phyloP scores from a whole-genome alignment of 2,888 invertebrate species.

The Trileptium ribeirensis region DNA sequence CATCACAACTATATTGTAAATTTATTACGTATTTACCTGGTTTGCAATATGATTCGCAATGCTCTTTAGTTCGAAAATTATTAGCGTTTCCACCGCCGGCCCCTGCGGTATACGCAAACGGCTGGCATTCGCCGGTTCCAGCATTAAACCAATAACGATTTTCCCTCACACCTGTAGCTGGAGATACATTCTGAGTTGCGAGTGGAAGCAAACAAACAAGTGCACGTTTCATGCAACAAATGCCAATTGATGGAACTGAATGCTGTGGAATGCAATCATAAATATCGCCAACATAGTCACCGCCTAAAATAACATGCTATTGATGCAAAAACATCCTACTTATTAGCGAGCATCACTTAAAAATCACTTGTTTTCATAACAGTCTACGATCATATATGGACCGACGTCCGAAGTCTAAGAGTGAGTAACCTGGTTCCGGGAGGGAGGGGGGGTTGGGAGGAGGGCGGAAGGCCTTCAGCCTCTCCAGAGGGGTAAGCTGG shows the following conservation, averaged over 20 bases:
- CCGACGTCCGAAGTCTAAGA: too few relatives aligned
- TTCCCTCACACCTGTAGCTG: neutral
- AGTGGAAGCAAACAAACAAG: too few relatives aligned
- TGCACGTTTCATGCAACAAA: conserved; percentile 14
- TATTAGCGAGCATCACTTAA: too few relatives aligned
- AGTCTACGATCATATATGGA: too few relatives aligned
- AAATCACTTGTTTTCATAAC: too few relatives aligned
- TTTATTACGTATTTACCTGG: conserved; percentile 37
- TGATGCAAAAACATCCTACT: too few relatives aligned
- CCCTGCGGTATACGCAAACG: conserved; percentile 42
- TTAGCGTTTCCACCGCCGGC: conserved; percentile 41
- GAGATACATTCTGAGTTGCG: too few relatives aligned
- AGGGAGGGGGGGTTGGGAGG: too few relatives aligned
- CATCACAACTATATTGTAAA: neutral
- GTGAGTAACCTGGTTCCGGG: too few relatives aligned
- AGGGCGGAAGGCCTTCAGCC: too few relatives aligned
- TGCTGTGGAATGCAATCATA: conserved; percentile 11
- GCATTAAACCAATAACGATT: conserved; percentile 21
- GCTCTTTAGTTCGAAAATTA: conserved; percentile 45
- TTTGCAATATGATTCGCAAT: conserved; percentile 50
- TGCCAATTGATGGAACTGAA: neutral
- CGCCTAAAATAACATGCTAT: neutral
- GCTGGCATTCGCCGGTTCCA: conserved; percentile 42
- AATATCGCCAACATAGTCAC: neutral
- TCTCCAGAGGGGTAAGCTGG: too few relatives aligned